Base-by-base conservation (phyloP, 2,888 invertebrate genomes). In the Saturnia pavonia region DNA sequence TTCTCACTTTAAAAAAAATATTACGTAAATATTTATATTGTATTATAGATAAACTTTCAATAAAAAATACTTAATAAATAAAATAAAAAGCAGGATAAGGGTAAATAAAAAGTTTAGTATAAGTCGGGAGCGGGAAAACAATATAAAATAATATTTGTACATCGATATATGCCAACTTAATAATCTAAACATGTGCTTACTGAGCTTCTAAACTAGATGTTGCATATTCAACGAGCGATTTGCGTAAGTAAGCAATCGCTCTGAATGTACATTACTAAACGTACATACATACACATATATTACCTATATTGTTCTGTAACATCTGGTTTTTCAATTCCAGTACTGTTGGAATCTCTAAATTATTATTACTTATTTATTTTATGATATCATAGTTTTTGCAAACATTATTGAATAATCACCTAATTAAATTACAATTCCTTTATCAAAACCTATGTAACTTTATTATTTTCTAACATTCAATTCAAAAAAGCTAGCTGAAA, bases 191-290 rank as follows among this genome's bases (percentile, higher is more conserved):
- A 91, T 86, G 86, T 91, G 91, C 91, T 91, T 89, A 89, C 88
- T 88, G 90, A 91, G 89, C 91, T 89, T 84, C 90, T 84, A 89
- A 91, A 93, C 92, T 91, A 92, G 88, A 85, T 85, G 88, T 91
- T 93, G 91, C 92, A 92, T 93, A 93, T 93, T 93, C 93, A 93
- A 90, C 88, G 91, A 89, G 89, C 88, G 91, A 93, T 93, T 93
- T 93, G 92, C 92, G 90, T 93, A 91, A 87, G 91, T 91, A 92
- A 92, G 90, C 92, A 93, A 90, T 91, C 87, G 91, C 88, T 89
- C 90, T 27, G 27, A 60, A 88, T 86, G 80, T 87, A 90, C 88
- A 88, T 90, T 89, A 88, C 87, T 82, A 82, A 82, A 83, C 48
- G 65, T 65, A 71, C 51, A 71, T 65, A 63, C 34, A 43, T 43